phyloP scores from a whole-genome alignment of 2,888 invertebrate genomes.

The Apodemia hepburni region DNA sequence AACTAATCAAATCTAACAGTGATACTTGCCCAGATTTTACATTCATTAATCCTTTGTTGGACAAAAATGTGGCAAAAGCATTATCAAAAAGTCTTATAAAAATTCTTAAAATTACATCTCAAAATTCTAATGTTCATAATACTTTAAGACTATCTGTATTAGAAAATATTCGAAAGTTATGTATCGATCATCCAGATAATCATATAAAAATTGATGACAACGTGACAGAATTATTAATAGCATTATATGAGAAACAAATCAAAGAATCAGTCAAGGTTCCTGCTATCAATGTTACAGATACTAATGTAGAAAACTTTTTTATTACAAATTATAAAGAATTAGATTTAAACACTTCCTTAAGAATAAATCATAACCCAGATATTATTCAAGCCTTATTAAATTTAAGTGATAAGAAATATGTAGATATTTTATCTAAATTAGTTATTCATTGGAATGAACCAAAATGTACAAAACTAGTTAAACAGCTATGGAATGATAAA shows the following conservation, averaged over 20 bases:
- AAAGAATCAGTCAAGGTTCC: conserved; percentile 23
- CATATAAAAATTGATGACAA: conserved; percentile 52
- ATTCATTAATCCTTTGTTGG: conserved; percentile 58
- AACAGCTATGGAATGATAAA: conserved; percentile 47
- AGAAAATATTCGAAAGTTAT: conserved; percentile 55
- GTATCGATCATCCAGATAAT: conserved; percentile 47
- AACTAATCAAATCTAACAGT: conserved; percentile 50
- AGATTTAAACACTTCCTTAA: conserved; percentile 40
- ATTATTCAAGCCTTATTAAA: conserved; percentile 58
- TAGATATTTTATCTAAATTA: conserved; percentile 41
- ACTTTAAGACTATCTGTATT: conserved; percentile 51
- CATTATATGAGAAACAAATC: conserved; percentile 44
- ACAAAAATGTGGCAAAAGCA: conserved; percentile 51
- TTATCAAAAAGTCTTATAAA: conserved; percentile 61
- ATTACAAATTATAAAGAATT: conserved; percentile 46
- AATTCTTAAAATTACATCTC: conserved; percentile 48
- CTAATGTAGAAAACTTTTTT: conserved; percentile 54
- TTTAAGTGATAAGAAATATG: conserved; percentile 41
- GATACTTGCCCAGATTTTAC: conserved; percentile 47
- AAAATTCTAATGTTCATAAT: conserved; percentile 47
- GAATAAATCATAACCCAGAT: conserved; percentile 48
- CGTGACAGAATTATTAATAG: conserved; percentile 42
- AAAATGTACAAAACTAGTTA: conserved; percentile 42
- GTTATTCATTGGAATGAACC: conserved; percentile 47
- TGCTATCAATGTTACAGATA: conserved; percentile 34